Conservation (phyloP, 2,113 vertebrate genomes). For the Chaetorhynchus papuensis region DNA sequence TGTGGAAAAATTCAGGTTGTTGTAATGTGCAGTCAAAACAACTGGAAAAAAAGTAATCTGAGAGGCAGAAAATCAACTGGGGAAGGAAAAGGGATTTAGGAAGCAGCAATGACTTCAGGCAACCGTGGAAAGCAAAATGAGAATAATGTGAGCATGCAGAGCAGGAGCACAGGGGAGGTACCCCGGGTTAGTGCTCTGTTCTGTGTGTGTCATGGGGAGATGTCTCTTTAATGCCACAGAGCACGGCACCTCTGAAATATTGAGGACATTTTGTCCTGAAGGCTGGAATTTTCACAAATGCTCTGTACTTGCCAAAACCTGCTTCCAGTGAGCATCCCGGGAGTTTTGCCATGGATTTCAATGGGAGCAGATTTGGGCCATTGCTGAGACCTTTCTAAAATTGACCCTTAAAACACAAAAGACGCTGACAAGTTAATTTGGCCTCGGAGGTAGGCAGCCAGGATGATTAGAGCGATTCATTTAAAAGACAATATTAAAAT, state of each 20-base stretch:
- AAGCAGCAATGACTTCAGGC: neutral
- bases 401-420: conserved; percentile 23
- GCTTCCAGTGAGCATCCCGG: neutral
- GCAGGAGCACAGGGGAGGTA: neutral
- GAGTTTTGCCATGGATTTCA: conserved; percentile 22
- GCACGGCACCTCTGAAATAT: neutral
- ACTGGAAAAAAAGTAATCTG: neutral
- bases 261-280: neutral
- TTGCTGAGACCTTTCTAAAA: conserved; percentile 18
- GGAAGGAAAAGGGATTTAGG: neutral
- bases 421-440: conserved; percentile 28
- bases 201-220: neutral
- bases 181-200: accelerated
- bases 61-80: neutral
- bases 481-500: conserved; percentile 50
- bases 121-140: neutral
- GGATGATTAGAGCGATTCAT: conserved; percentile 1
- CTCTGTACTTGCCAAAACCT: neutral
- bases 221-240: neutral
- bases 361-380: neutral
- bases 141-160: neutral
- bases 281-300: conserved; percentile 2
- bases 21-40: neutral
- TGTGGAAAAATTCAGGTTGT: neutral
- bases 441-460: neutral